Evolutionary conservation across 2,113 vertebrate species (phyloP), one percentile per base, ranked within the genome.

Genomic region (Orientallactaga bullata): DNA sequence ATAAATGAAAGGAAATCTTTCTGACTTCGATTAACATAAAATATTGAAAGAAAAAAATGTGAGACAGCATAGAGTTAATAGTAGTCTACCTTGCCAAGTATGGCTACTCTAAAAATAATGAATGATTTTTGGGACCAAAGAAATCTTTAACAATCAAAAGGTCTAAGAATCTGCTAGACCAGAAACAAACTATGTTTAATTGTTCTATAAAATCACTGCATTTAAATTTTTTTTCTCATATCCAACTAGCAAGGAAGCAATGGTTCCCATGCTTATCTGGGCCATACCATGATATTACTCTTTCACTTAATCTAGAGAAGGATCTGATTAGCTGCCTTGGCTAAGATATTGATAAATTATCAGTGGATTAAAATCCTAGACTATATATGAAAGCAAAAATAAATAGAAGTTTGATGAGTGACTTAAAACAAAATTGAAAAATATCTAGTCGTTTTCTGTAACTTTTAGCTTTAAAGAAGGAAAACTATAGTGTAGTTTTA

Each of bases 111-210:
- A 58, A 71, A 68, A 93, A 79, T 60, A 88, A 69, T 42, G 28
- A 93, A 39, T 95, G 24, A 61, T 83, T 89, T 78, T 24, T 30
- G 72, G 71, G 39, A 89, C 72, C 32, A 88, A 90, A 86, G 13
- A 12, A 83, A 90, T 68, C 26, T 91, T 91, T 61, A 74, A 89
- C 26, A 68, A 18, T 18, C 66, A 86, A 94, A 83, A 9, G 3
- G 15, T 74, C 11, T 32, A 87, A 73, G 20, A 92, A 39, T 26
- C 32, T 12, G 72, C 79, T 71, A 65, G 35, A 28, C 73, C 32
- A 63, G 58, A 93, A 96, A 78, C 28, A 69, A 93, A 85, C 21
- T 68, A 55, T 35, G 71, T 39, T 73, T 82, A 72, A 65, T 23
- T 66, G 18, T 92, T 92, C 23, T 74, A 37, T 58, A 89, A 73